Conservation (phyloP, 2,888 invertebrate genomes). For the Gonocerus acuteangulatus region DNA sequence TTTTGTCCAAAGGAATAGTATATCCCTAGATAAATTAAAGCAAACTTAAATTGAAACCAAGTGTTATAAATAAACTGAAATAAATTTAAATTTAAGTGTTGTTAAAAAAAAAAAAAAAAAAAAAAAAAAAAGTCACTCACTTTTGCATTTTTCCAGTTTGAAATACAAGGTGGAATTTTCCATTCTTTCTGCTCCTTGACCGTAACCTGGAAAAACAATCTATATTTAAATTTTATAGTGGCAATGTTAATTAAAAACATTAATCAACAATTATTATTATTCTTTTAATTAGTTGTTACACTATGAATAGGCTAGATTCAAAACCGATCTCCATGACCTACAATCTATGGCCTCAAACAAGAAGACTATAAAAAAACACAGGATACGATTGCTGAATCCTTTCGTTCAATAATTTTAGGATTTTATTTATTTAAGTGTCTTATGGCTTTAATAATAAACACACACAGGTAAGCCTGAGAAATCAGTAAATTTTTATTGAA, state of each 20-base stretch:
- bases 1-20: constrained; percentile 95
- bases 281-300: constrained; percentile 4
- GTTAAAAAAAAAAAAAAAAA: not conserved
- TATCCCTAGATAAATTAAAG: constrained; percentile 57
- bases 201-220: constrained; percentile 52
- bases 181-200: constrained; percentile 99
- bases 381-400: too few species aligned
- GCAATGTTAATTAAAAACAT: constrained; percentile 13
- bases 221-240: constrained; percentile 7
- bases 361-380: too few species aligned
- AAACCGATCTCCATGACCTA: too few species aligned
- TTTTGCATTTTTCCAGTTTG: constrained; percentile 99
- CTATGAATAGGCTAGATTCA: too few species aligned
- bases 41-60: not conserved
- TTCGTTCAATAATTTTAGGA: too few species aligned
- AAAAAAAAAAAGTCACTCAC: constrained; percentile 42
- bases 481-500: too few species aligned
- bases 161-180: constrained; percentile 98
- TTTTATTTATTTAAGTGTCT: too few species aligned
- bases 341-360: too few species aligned
- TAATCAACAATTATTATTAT: not conserved
- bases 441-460: too few species aligned
- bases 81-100: not conserved
- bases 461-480: too few species aligned
- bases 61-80: not conserved